A percentile compares a stretch with the other conserved stretches of the same genome.
Conservation (phyloP, 64 coral and sea anemone genomes). For the Actinia equina region DNA sequence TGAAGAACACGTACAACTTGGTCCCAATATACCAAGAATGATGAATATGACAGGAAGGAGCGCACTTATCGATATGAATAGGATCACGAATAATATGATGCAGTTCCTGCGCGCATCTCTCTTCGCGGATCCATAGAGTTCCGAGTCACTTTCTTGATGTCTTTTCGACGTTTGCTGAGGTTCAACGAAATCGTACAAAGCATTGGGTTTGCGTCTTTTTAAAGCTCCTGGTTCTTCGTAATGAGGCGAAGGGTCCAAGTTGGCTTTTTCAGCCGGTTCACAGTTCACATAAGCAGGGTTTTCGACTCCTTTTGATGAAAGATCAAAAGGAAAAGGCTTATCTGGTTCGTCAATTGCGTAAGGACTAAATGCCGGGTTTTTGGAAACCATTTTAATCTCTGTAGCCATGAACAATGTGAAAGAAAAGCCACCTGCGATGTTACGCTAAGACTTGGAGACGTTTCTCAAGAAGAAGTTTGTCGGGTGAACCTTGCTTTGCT, state of each 20-base stretch:
- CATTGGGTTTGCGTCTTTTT: background rate
- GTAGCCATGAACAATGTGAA: background rate
- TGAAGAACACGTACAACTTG: background rate
- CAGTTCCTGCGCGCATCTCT: background rate
- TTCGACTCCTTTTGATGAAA: background rate
- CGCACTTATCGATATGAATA: background rate
- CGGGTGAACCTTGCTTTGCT: background rate
- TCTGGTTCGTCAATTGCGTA: background rate
- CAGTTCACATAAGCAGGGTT: conserved; percentile 2
- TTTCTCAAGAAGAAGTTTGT: background rate
- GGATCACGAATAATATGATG: background rate
- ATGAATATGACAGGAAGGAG: background rate
- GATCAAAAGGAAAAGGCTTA: background rate
- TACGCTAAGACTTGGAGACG: background rate
- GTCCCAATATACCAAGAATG: background rate
- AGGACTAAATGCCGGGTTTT: conserved; percentile 11
- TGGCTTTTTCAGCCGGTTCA: background rate
- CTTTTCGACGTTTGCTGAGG: background rate
- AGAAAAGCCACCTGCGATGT: background rate
- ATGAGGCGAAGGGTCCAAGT: background rate
- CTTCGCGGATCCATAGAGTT: background rate
- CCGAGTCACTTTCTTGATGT: background rate
- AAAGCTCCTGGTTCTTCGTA: background rate
- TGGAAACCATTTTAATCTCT: background rate
- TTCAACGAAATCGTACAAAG: background rate